Conservation (phyloP, 2,113 vertebrate genomes). For the Typhlomys cinereus region DNA sequence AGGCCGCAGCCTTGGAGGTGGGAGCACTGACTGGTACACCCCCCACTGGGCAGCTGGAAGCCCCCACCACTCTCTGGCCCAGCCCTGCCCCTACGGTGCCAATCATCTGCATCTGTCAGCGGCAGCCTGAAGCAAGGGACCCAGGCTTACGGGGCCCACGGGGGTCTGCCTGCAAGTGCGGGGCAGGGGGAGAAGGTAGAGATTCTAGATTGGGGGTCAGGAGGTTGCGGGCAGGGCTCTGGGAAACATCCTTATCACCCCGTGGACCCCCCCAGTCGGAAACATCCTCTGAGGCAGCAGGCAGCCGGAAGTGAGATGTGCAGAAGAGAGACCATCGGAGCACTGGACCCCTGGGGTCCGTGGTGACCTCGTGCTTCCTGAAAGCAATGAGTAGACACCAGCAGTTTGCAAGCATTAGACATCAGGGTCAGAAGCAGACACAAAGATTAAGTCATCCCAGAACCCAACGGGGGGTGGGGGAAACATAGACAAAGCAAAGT, state of each 20-base stretch:
- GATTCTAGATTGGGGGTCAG: not conserved
- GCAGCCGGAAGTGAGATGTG: rapidly evolving
- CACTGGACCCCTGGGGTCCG: not conserved
- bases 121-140: not conserved
- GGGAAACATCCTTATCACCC: not conserved
- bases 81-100: not conserved
- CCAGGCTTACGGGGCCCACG: rapidly evolving
- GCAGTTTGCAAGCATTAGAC: too few species aligned
- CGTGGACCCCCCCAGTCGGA: not conserved
- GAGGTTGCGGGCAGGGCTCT: rapidly evolving
- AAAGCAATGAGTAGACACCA: not conserved
- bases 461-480: not conserved
- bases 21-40: rapidly evolving
- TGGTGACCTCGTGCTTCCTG: rapidly evolving
- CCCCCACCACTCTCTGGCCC: not conserved
- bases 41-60: too few species aligned
- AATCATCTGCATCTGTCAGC: not conserved
- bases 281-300: too few species aligned
- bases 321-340: not conserved
- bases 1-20: rapidly evolving
- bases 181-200: not conserved
- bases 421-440: not conserved
- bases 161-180: not conserved
- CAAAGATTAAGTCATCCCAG: not conserved
- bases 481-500: not conserved